phyloP scores from a whole-genome alignment of 1,140 invertebrate genomes.

The Drosophila kohkoa region DNA sequence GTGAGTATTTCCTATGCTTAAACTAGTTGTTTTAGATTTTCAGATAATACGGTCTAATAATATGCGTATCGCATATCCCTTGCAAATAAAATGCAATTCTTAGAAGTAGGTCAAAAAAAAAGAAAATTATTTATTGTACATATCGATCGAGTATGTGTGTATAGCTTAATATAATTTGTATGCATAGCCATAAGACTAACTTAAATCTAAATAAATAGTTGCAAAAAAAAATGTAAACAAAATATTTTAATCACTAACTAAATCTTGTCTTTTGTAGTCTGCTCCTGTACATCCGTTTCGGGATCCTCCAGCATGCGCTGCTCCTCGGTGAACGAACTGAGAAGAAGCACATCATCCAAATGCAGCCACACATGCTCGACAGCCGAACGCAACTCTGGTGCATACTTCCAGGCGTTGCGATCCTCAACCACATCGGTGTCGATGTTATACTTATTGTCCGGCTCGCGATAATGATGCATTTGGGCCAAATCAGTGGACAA shows the following conservation, averaged over 20 bases:
- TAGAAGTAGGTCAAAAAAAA: too few relatives aligned
- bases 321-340: constrained; percentile 40
- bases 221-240: background rate
- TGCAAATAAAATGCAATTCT: too few relatives aligned
- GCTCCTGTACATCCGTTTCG: constrained; percentile 35
- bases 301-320: constrained; percentile 36
- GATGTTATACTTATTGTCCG: constrained; percentile 39
- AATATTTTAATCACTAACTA: background rate
- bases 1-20: background rate
- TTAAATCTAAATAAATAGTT: background rate
- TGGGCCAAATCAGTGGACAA: constrained; percentile 41
- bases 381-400: constrained; percentile 39
- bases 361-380: constrained; percentile 63
- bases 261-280: constrained; percentile 2
- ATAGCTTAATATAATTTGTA: too few relatives aligned
- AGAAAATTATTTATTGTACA: too few relatives aligned
- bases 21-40: background rate
- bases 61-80: background rate
- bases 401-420: constrained; percentile 59
- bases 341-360: constrained; percentile 50
- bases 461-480: constrained; percentile 74
- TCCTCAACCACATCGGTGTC: constrained; percentile 50
- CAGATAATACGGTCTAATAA: background rate
- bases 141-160: too few relatives aligned
- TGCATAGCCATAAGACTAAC: background rate